Base-by-base conservation (phyloP, 2,113 vertebrate species). In the Chamaea fasciata region DNA sequence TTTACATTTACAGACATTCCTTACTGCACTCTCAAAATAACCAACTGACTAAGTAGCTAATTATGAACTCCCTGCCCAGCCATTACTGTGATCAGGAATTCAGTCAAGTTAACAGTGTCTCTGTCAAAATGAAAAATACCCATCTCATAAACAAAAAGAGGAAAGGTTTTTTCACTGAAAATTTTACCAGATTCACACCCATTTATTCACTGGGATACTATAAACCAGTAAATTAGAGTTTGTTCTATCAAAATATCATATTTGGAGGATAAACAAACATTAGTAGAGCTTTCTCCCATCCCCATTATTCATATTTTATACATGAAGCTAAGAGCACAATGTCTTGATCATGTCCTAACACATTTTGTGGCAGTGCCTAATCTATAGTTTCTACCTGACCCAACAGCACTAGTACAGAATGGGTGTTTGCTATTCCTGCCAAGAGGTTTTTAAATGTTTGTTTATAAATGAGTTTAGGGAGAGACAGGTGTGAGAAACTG, bases 51-150 rank as follows among this genome's bases (percentile, higher is more conserved):
- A 89, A 96, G 30, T 71, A 90, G 64, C 20, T 74, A 90, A 60
- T 83, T 96, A 92, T 35, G 33, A 90, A 83, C 87, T 83, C 91
- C 80, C 55, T 93, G 50, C n/a, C 41, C 73, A 92, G 41, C 42
- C n/a, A 83, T 94, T 96, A 89, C n/a, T 84, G 18, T 76, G 52
- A n/a, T 78, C 26, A 91, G 30, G 28, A 67, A 64, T 96, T 26
- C 52, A 53, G 84, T 62, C 26, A 68, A 70, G 52, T 87, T 80
- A 91, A 91, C 76, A 65, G 28, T 24, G 28, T 44, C 31, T 60
- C 13, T 59, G 62, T 95, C 69, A 83, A 91, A 69, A 74, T 73
- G 14, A 79, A 87, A 94, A 33, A 30, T 24, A 84, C 30, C 3
- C 0, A 30, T 91, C 33, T 83, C 57, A 37, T 82, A 90, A 91